phyloP scores from a whole-genome alignment of 2,888 invertebrate species.

The Amphimallon solstitiale region DNA sequence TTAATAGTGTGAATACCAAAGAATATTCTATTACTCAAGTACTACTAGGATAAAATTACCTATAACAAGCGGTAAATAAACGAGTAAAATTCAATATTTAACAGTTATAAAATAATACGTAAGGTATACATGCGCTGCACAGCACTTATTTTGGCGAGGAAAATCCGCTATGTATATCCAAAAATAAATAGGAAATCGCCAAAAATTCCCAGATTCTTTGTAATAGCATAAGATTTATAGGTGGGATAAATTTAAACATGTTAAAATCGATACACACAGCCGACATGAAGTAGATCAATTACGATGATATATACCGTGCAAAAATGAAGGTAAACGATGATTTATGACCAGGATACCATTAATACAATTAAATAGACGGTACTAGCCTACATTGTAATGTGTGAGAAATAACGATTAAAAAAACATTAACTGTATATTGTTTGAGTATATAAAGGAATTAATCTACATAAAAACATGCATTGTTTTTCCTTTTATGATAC shows the following conservation, averaged over 20 bases:
- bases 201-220: background rate
- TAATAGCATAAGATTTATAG: slow-evolving; percentile 1
- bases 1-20: too few species aligned
- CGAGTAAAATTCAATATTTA: too few species aligned
- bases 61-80: too few species aligned
- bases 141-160: too few species aligned
- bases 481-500: too few species aligned
- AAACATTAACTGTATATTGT: background rate
- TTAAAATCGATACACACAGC: background rate
- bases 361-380: background rate
- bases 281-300: slow-evolving; percentile 1
- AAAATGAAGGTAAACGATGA: background rate
- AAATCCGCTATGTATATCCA: too few species aligned
- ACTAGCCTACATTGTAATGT: background rate
- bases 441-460: background rate
- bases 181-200: background rate
- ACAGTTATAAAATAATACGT: too few species aligned
- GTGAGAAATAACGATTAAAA: slow-evolving; percentile 14
- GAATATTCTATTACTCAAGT: too few species aligned
- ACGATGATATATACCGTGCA: slow-evolving; percentile 12
- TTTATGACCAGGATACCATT: background rate
- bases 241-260: slow-evolving; percentile 6
- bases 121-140: too few species aligned
- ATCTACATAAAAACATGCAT: too few species aligned
- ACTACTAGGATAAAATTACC: too few species aligned